Conservation (phyloP, 2,888 invertebrate species). For the Choreutis nemorana region DNA sequence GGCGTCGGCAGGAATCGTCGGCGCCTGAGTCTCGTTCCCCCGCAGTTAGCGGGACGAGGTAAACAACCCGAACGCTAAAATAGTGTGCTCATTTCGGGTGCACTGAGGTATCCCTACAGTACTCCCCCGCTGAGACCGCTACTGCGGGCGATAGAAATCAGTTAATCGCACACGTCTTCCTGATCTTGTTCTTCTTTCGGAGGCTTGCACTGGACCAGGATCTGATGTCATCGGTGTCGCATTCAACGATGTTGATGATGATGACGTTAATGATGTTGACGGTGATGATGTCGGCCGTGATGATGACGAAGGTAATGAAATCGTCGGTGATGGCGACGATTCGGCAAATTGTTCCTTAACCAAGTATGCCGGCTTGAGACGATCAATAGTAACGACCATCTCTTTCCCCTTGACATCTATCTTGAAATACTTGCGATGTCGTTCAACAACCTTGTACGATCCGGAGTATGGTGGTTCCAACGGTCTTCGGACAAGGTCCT, state of each 20-base stretch:
- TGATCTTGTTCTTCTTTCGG: background rate
- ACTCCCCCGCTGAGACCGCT: constrained; percentile 7
- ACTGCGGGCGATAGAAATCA: constrained; percentile 5
- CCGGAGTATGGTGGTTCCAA: constrained; percentile 8
- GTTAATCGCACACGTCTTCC: too few species aligned
- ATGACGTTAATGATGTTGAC: too few species aligned
- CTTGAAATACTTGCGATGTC: constrained; percentile 2
- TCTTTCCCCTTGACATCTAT: constrained; percentile 2
- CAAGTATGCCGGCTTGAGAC: constrained; percentile 2
- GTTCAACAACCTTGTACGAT: constrained; percentile 6
- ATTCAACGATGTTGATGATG: too few species aligned
- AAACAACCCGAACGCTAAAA: too few species aligned
- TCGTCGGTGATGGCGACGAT: background rate
- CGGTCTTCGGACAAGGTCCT: too few species aligned
- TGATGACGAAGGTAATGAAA: background rate
- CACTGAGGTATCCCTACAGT: constrained; percentile 1
- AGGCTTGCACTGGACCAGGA: too few species aligned
- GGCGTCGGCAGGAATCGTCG: too few species aligned
- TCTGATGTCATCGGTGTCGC: too few species aligned
- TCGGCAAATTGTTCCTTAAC: background rate
- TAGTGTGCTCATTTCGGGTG: too few species aligned
- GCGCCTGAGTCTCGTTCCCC: too few species aligned
- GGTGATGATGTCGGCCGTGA: too few species aligned
- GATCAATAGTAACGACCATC: constrained; percentile 4
- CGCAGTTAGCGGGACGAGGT: too few species aligned